These are phyloP conservation scores for Micromesistius poutassou DNA, from an alignment of 2,797 vertebrate genomes.

Conservation along the genomic window DNA sequence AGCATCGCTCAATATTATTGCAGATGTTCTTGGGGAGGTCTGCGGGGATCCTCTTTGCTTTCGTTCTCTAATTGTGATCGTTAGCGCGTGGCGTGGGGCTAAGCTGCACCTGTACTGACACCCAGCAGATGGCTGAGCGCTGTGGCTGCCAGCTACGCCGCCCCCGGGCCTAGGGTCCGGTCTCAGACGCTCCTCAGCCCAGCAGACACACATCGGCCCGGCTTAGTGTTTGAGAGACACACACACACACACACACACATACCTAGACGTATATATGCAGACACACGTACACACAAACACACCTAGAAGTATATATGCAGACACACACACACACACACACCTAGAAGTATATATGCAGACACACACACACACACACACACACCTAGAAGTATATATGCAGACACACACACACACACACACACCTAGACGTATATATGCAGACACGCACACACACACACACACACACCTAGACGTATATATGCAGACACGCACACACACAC, in stretches of 20 bases:
- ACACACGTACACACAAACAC: not conserved
- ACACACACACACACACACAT: not conserved
- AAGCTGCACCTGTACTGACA: slow-evolving; percentile 47
- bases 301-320: not conserved
- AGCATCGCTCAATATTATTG: not conserved
- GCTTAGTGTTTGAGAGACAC: not conserved
- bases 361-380: not conserved
- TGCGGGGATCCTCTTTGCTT: slow-evolving; percentile 36
- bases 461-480: too few species aligned
- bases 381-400: not conserved
- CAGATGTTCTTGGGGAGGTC: slow-evolving; percentile 36
- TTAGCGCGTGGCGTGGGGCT: slow-evolving; percentile 55
- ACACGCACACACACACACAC: too few species aligned
- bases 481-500: too few species aligned
- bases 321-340: not conserved
- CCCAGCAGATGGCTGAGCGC: slow-evolving; percentile 44
- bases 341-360: not conserved
- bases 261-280: not conserved
- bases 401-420: not conserved
- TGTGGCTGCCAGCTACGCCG: slow-evolving; percentile 29
- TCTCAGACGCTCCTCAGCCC: slow-evolving; percentile 8
- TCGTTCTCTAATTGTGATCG: slow-evolving; percentile 57
- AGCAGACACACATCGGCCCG: not conserved
- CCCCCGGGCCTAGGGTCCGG: slow-evolving; percentile 2
- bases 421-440: too few species aligned